phyloP scores from a whole-genome alignment of 2,113 vertebrate species.

The Oenanthe melanoleuca region DNA sequence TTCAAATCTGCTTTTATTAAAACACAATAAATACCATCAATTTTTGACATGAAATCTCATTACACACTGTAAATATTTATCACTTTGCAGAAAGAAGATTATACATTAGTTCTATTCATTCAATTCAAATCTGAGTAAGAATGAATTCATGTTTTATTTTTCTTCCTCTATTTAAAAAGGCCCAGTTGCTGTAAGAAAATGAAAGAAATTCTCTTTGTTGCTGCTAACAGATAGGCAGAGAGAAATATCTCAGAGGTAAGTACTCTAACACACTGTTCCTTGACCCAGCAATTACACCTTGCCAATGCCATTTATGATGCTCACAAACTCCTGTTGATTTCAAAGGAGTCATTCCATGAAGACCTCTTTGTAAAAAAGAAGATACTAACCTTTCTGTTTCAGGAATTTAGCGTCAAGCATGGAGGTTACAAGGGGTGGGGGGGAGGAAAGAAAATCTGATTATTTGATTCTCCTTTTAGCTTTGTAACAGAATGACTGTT shows the following conservation, averaged over 20 bases:
- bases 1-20: constrained; percentile 82
- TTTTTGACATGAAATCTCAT: constrained; percentile 82
- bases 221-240: neutral
- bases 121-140: constrained; percentile 72
- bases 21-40: constrained; percentile 82
- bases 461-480: constrained; percentile 8
- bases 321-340: neutral
- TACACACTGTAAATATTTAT: constrained; percentile 84
- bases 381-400: neutral
- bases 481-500: neutral
- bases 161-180: constrained; percentile 70
- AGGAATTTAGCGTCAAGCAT: constrained; percentile 19
- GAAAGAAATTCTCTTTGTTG: constrained; percentile 23
- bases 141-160: constrained; percentile 77
- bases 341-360: neutral
- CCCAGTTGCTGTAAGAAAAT: constrained; percentile 32
- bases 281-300: constrained; percentile 43
- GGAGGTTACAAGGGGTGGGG: neutral
- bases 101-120: constrained; percentile 76
- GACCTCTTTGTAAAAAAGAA: neutral
- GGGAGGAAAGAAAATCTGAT: neutral
- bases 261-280: neutral
- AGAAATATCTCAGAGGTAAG: constrained; percentile 30
- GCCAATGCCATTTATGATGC: neutral
- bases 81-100: constrained; percentile 76